Base-by-base conservation (phyloP, 2,113 vertebrate genomes). In the Elachura formosa region DNA sequence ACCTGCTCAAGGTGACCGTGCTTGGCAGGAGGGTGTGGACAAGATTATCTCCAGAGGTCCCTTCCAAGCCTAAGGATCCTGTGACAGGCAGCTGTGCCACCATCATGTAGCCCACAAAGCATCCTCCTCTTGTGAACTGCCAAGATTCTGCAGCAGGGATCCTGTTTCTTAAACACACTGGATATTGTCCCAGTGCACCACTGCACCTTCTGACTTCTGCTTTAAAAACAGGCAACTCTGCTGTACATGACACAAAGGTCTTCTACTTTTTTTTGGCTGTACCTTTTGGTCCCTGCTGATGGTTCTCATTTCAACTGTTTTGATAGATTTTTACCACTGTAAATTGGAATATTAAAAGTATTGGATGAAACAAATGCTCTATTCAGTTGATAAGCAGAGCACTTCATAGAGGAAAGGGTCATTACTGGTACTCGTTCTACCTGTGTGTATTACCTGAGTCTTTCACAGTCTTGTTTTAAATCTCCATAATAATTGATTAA, bases 41-140 rank as follows among this genome's bases (percentile, higher is more conserved):
- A 6, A 19, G 21, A 23, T 34, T 29, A 13, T 48, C 24, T 48
- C 3, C 40, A 48, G 54, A 48, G 34, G 3, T 54, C 25, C 14
- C 5, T 55, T 75, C 48, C 62, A 75, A 11, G 10, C 12, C 10
- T 55, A 23, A 62, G 0, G 19, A 46, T 61, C 75, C 54, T 48
- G 40, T 89, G n/a, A 36, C 40, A 48, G 36, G 59, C 4, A 18
- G 24, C 74, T 0, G 1, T 31, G 33, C 34, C 25, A 5, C 36
- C 38, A 6, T 10, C 3, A 4, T 13, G 1, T 13, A 34, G 15
- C 26, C 36, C 56, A 6, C 0, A 0, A 0, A 13, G 34, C 51
- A 36, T 34, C 41, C 22, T 17, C 7, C 31, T 40, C 12, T 1
- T 1, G 15, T 11, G 19, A 29, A 3, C 7, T 17, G 29, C 29